phyloP scores from a whole-genome alignment of 2,888 invertebrate genomes.

The Dascillus cervinus region DNA sequence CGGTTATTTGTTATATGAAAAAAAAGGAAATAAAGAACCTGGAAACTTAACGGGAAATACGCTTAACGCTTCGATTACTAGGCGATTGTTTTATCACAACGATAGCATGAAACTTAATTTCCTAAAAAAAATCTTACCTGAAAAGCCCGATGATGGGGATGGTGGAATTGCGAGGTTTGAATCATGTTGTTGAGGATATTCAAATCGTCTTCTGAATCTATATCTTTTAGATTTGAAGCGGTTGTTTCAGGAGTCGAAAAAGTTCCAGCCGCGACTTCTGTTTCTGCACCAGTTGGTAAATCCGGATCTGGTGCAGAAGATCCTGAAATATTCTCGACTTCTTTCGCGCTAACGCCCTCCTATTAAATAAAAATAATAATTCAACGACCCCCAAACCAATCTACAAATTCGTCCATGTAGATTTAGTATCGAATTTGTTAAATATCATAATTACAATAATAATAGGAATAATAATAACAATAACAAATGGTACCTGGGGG shows the following conservation, averaged over 20 bases:
- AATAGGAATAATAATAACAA: neutral
- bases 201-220: conserved; percentile 41
- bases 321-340: conserved; percentile 29
- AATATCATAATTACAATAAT: neutral
- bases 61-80: conserved; percentile 11
- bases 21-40: conserved; percentile 9
- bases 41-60: conserved; percentile 10
- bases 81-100: conserved; percentile 9
- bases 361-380: too few species aligned
- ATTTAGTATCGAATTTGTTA: too few species aligned
- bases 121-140: conserved; percentile 49
- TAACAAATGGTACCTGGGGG: conserved; percentile 38
- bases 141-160: conserved; percentile 56
- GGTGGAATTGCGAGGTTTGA: conserved; percentile 57
- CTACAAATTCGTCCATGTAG: too few species aligned
- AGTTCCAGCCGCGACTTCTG: conserved; percentile 12
- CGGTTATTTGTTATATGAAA: too few species aligned
- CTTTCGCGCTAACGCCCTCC: conserved; percentile 33
- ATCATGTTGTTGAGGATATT: conserved; percentile 52
- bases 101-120: conserved; percentile 9
- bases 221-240: conserved; percentile 17
- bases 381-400: too few species aligned
- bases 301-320: conserved; percentile 21
- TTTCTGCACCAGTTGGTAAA: conserved; percentile 24
- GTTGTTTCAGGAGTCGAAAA: conserved; percentile 13